Percentiles rank a stretch among this genome's conserved stretches.
Evolutionary conservation across 2,113 vertebrate genomes (phyloP).

Genomic region (Zootoca vivipara): DNA sequence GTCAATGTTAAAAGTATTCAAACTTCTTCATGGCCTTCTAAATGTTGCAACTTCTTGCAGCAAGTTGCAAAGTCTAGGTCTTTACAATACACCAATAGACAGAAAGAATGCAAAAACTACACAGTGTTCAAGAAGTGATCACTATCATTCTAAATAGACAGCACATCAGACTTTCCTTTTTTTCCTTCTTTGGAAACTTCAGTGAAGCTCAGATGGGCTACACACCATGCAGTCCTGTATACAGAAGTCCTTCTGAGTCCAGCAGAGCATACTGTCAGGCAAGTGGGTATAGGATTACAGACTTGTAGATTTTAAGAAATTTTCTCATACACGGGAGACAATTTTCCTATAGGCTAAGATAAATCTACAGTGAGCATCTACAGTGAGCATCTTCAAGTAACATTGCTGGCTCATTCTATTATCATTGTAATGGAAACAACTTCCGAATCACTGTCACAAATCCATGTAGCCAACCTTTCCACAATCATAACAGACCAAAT

Average conservation of each 20-base stretch:
- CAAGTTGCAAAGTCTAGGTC: too few species aligned
- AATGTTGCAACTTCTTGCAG: too few species aligned
- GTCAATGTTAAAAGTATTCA: too few species aligned
- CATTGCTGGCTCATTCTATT: constrained; percentile 6
- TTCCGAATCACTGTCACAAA: not conserved
- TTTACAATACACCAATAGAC: too few species aligned
- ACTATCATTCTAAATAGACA: not conserved
- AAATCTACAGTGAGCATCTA: constrained; percentile 11
- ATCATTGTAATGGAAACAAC: constrained; percentile 30
- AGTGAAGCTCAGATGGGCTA: not conserved
- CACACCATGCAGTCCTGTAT: not conserved
- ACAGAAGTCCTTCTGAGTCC: not conserved
- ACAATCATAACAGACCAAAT: not conserved
- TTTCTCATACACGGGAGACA: constrained; percentile 9
- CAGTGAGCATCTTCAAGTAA: not conserved
- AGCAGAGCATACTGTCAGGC: not conserved
- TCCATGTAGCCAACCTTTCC: not conserved
- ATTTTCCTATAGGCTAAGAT: constrained; percentile 16
- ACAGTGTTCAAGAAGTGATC: not conserved
- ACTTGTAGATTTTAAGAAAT: constrained; percentile 27
- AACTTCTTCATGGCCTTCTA: too few species aligned
- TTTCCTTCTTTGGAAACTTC: too few species aligned
- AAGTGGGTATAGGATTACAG: not conserved
- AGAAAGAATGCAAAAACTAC: not conserved
- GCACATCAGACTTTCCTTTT: not conserved